Base-by-base conservation (phyloP, 2,888 invertebrate species). In the Caenorhabditis japonica region DNA sequence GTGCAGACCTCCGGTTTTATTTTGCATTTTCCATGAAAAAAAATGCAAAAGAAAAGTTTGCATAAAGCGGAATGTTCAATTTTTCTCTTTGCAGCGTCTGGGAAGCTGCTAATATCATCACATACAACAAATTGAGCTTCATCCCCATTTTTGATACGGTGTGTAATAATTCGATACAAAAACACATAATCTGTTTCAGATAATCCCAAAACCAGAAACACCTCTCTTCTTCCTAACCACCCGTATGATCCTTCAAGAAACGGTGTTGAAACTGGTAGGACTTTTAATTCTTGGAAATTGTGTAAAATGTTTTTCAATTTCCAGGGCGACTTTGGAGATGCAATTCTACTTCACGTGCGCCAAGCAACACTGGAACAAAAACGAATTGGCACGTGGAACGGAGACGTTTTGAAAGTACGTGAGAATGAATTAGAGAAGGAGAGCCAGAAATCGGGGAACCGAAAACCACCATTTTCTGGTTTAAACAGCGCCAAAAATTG, bases 41-140 rank as follows among this genome's bases (percentile, higher is more conserved):
- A 56, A 44, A 38, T 30, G 30, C 17, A 41, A 33, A 43, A 43
- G 56, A 51, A 51, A 34, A 51, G 36, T 30, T 5, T 30, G 30
- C n/a, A n/a, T n/a, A n/a, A n/a, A n/a, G n/a, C n/a, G n/a, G 25
- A 33, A 13, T 36, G 21, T 17, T 8, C 10, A 44, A 62, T 46
- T 12, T 38, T 21, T 30, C 15, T 15, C 49, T 44, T 58, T 81
- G 66, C 61, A 83, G 85, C 61, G 80, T 84, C 41, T 86, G 86
- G 86, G 85, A 86, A 38, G 83, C 85, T 17, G 82, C 85, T 21
- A 75, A 81, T 25, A 76, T 85, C 46, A 80, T 86, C 68, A 72
- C 81, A 17, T 62, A 83, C 58, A 86, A 86, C 73, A 76, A 79
- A 21, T 80, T 86, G 13, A 84, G 84, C 75, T 81, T 84, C 27